These are phyloP conservation scores for Herpetotheres cachinnans DNA, from an alignment of 2,113 vertebrate genomes.

Conservation along the genomic window DNA sequence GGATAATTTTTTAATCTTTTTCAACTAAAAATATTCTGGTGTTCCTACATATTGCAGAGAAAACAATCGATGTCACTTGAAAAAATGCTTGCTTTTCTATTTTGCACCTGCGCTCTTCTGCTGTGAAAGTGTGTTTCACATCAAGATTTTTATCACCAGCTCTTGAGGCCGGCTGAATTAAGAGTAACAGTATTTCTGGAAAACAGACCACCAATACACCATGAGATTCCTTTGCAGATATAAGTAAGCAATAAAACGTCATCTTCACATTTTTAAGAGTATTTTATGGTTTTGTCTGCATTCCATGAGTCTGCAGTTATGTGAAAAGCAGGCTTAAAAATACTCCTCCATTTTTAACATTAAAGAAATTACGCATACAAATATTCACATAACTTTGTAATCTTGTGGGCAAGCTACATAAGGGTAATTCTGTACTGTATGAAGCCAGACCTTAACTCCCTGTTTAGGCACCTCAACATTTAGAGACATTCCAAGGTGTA, in stretches of 20 bases:
- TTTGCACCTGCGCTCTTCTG: conserved; percentile 45
- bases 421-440: neutral
- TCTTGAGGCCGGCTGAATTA: neutral
- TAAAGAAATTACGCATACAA: neutral
- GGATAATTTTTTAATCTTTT: conserved; percentile 61
- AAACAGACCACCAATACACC: neutral
- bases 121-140: neutral
- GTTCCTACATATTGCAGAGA: conserved; percentile 8
- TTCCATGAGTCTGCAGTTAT: neutral
- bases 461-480: neutral
- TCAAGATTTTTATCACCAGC: conserved; percentile 1
- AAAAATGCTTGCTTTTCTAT: conserved; percentile 34
- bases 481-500: neutral
- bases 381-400: neutral
- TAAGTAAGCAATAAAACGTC: neutral
- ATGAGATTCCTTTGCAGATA: neutral
- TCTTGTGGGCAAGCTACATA: neutral
- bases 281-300: neutral
- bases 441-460: neutral
- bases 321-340: neutral
- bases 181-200: neutral
- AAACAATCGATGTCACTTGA: conserved; percentile 30
- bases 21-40: conserved; percentile 47
- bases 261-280: neutral
- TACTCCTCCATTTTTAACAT: neutral